Evolutionary conservation across 2,797 vertebrate genomes (phyloP).

Genomic region (Synanceia verrucosa): DNA sequence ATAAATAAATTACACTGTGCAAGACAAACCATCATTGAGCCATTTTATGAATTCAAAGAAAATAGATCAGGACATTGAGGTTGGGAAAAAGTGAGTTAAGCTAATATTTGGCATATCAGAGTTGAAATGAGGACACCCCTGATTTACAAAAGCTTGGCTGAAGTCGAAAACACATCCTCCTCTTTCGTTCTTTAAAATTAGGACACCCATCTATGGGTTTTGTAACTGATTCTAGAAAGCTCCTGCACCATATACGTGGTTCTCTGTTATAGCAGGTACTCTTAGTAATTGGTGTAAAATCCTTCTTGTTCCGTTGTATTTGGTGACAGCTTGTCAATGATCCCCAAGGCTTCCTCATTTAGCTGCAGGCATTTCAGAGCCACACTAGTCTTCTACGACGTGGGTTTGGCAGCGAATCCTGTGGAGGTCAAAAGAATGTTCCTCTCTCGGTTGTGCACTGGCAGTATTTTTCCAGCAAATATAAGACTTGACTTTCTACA

Average conservation of each 20-base stretch:
- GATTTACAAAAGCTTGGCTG: not conserved
- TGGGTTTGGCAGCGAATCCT: constrained; percentile 34
- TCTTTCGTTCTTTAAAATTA: constrained; percentile 20
- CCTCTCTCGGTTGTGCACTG: constrained; percentile 21
- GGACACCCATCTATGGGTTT: constrained; percentile 8
- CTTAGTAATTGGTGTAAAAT: constrained; percentile 59
- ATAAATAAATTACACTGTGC: not conserved
- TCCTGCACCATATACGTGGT: constrained; percentile 2
- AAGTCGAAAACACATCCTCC: not conserved
- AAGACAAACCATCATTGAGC: not conserved
- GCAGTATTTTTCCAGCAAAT: constrained; percentile 37
- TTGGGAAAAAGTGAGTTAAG: constrained; percentile 4
- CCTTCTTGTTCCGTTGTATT: constrained; percentile 31
- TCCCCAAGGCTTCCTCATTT: constrained; percentile 32
- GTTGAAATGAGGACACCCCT: not conserved
- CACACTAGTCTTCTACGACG: constrained; percentile 12
- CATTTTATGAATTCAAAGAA: not conserved
- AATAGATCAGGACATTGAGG: not conserved
- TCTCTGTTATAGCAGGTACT: constrained; percentile 31
- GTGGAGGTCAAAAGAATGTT: constrained; percentile 38
- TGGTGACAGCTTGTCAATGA: constrained; percentile 57
- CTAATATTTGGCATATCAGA: not conserved
- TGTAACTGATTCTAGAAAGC: constrained; percentile 15
- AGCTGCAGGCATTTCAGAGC: constrained; percentile 41
- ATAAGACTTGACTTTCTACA: constrained; percentile 22